A percentile compares a stretch with the other conserved stretches of the same genome.
Conservation (phyloP, 2,888 invertebrate species). For the Bimastos eiseni region DNA sequence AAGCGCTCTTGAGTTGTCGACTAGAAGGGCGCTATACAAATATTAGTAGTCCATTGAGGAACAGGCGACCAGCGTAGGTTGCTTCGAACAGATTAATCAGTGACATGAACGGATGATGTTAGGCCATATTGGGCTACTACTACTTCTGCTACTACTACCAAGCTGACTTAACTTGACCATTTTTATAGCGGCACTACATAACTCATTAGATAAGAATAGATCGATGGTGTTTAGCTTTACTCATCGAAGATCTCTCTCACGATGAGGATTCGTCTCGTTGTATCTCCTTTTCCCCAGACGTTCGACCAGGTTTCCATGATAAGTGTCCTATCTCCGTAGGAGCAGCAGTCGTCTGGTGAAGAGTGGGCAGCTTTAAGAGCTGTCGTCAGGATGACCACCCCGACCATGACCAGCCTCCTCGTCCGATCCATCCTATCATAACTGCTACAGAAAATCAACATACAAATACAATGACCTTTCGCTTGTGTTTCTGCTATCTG, state of each 20-base stretch:
- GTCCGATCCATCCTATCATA: background rate
- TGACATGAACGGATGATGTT: too few species aligned
- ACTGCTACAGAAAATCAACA: background rate
- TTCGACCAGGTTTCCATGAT: background rate
- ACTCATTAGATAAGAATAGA: too few species aligned
- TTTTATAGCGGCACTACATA: background rate
- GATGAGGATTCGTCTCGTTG: background rate
- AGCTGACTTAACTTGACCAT: too few species aligned
- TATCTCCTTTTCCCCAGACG: background rate
- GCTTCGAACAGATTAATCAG: too few species aligned
- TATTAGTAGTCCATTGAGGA: too few species aligned
- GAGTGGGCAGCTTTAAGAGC: background rate
- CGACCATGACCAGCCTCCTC: background rate
- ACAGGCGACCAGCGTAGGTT: too few species aligned
- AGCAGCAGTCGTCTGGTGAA: background rate
- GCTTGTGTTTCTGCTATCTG: too few species aligned
- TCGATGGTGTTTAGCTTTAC: background rate
- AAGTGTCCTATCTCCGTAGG: background rate
- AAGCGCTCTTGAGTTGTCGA: too few species aligned
- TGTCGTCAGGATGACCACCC: background rate
- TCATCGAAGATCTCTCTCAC: background rate
- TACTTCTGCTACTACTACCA: background rate
- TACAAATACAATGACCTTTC: too few species aligned
- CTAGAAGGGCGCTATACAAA: too few species aligned
- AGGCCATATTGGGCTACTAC: too few species aligned